Conservation (phyloP, 2,888 invertebrate genomes). For the Epistrophella euchroma region DNA sequence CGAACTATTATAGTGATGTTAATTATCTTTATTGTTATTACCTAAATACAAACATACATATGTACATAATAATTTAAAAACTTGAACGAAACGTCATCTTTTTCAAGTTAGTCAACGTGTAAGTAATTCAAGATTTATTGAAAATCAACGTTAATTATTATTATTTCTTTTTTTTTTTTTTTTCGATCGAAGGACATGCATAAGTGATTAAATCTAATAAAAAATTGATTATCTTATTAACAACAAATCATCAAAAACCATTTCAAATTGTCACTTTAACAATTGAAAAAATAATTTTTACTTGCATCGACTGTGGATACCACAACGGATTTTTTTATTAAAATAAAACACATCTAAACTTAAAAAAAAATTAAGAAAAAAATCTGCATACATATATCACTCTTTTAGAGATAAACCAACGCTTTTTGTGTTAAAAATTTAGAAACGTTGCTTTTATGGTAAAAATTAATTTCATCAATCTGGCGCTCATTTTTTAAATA, state of each 20-base stretch:
- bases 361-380: too few species aligned
- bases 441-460: too few species aligned
- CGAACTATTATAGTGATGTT: constrained; percentile 50
- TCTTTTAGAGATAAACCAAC: too few species aligned
- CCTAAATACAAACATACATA: not conserved
- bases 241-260: constrained; percentile 10
- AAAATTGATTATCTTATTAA: constrained; percentile 17
- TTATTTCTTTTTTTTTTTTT: not conserved
- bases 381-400: too few species aligned
- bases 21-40: constrained; percentile 14
- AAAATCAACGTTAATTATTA: constrained; percentile 13
- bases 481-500: too few species aligned
- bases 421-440: too few species aligned
- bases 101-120: constrained; percentile 67
- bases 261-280: not conserved
- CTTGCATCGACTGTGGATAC: not conserved
- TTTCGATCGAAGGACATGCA: constrained; percentile 45
- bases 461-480: too few species aligned
- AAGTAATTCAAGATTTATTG: constrained; percentile 66
- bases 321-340: not conserved
- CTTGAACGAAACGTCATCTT: constrained; percentile 49
- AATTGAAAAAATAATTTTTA: not conserved
- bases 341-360: not conserved
- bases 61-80: constrained; percentile 39
- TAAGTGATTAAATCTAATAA: constrained; percentile 34